These are phyloP conservation scores for Formicarius rufipectus DNA, from an alignment of 2,113 vertebrate genomes.

Conservation along the genomic window DNA sequence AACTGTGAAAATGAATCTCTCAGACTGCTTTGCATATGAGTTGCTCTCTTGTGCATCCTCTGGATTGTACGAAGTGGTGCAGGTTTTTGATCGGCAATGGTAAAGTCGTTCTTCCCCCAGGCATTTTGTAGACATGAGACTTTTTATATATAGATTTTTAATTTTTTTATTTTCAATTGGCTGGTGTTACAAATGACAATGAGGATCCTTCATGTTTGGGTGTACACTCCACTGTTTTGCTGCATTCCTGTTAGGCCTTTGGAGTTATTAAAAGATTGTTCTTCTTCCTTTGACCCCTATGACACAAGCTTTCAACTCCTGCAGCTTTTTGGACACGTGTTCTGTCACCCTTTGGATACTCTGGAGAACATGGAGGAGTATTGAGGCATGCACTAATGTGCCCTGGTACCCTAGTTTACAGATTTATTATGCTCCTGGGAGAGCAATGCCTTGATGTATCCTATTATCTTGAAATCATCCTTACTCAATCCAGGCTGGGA, in stretches of 20 bases:
- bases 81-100: neutral
- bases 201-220: neutral
- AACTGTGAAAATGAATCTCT: neutral
- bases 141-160: neutral
- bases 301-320: constrained; percentile 46
- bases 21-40: neutral
- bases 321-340: constrained; percentile 15
- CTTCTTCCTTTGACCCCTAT: constrained; percentile 35
- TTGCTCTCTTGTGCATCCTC: neutral
- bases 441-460: neutral
- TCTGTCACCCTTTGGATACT: constrained; percentile 39
- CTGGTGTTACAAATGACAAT: neutral
- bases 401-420: constrained; percentile 35
- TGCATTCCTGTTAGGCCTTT: neutral
- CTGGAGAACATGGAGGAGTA: constrained; percentile 23
- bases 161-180: neutral
- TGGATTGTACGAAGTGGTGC: neutral
- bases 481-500: neutral
- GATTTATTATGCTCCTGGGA: constrained; percentile 46
- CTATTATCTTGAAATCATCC: constrained; percentile 21
- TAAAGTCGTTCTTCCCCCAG: neutral
- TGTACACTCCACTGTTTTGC: neutral
- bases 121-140: neutral
- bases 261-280: constrained; percentile 46
- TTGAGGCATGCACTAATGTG: constrained; percentile 39